Conservation (phyloP, 2,888 invertebrate genomes). For the Hirtodrosophila histrioides region DNA sequence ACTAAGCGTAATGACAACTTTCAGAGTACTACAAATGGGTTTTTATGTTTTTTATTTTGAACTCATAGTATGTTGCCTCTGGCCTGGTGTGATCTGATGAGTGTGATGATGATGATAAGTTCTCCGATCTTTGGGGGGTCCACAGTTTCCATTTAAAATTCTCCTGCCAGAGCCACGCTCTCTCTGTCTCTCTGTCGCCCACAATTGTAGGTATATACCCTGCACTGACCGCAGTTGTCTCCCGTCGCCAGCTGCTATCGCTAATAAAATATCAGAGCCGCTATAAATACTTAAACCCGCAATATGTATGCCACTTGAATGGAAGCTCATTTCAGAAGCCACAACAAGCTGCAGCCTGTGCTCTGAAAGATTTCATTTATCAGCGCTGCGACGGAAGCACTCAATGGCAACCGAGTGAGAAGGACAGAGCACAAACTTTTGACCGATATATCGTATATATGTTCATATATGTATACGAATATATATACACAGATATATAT, state of each 20-base stretch:
- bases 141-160: neutral
- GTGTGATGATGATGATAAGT: neutral
- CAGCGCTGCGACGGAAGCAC: conserved; percentile 63
- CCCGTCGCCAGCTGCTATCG: conserved; percentile 45
- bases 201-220: conserved; percentile 1
- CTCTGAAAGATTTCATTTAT: conserved; percentile 67
- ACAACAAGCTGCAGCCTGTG: conserved; percentile 7
- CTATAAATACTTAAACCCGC: conserved; percentile 36
- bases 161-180: neutral
- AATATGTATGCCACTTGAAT: conserved; percentile 65
- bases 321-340: conserved; percentile 26
- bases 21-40: conserved; percentile 21
- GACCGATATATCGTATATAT: conserved; percentile 58
- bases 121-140: neutral
- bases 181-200: too few relatives aligned
- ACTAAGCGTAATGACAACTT: conserved; percentile 66
- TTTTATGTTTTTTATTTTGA: conserved; percentile 47
- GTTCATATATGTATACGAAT: neutral
- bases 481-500: neutral
- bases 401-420: conserved; percentile 58
- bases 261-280: conserved; percentile 58
- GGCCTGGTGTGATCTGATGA: conserved; percentile 15
- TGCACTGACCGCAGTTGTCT: neutral
- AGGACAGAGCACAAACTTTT: conserved; percentile 57
- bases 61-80: conserved; percentile 5